phyloP scores from a whole-genome alignment of 1,140 invertebrate genomes.

The Helicoverpa zea region DNA sequence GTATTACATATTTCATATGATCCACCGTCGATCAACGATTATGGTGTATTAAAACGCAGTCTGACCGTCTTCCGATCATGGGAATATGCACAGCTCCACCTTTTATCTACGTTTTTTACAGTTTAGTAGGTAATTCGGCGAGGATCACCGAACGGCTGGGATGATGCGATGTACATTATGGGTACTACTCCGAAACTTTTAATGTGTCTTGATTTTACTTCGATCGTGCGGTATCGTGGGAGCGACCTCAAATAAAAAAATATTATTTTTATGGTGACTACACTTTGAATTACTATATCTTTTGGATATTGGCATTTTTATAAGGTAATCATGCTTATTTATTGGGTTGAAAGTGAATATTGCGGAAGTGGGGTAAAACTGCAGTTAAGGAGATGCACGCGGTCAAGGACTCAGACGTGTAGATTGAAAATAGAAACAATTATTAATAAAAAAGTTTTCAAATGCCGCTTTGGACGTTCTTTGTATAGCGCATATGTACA shows the following conservation, averaged over 20 bases:
- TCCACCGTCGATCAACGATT: conserved; percentile 74
- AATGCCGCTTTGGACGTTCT: too few relatives aligned
- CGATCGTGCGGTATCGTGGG: conserved; percentile 56
- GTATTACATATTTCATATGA: conserved; percentile 83
- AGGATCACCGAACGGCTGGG: conserved; percentile 56
- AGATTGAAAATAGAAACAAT: too few relatives aligned
- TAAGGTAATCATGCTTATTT: too few relatives aligned
- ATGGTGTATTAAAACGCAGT: conserved; percentile 81
- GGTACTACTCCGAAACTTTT: conserved; percentile 65
- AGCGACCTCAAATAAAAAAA: conserved; percentile 40
- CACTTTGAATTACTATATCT: too few relatives aligned
- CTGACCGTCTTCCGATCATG: conserved; percentile 72
- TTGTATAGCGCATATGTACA: too few relatives aligned
- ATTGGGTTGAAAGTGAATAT: too few relatives aligned
- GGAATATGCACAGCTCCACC: conserved; percentile 70
- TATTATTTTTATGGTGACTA: neutral
- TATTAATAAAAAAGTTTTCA: too few relatives aligned
- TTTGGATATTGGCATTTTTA: too few relatives aligned
- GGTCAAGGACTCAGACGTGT: too few relatives aligned
- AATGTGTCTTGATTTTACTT: conserved; percentile 64
- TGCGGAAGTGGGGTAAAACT: too few relatives aligned
- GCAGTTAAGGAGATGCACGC: too few relatives aligned
- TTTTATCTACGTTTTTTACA: conserved; percentile 78
- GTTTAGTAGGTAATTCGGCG: conserved; percentile 78
- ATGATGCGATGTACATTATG: conserved; percentile 69